phyloP scores from a whole-genome alignment of 2,113 vertebrate species.

The Muntiacus reevesi region DNA sequence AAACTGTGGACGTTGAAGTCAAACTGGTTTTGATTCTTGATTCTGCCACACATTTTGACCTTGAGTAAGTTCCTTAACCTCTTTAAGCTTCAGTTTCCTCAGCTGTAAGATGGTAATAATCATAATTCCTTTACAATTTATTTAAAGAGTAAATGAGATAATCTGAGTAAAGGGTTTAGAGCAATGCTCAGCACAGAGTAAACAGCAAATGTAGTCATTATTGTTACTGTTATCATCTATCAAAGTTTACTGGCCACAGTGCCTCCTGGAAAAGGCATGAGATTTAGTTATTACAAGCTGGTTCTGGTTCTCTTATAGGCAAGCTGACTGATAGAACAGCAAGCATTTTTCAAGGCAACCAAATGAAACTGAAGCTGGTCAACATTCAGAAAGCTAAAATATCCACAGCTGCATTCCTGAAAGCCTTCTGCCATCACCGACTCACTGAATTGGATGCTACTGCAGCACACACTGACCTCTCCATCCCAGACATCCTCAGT shows the following conservation, averaged over 20 bases:
- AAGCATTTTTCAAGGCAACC: slow-evolving; percentile 87
- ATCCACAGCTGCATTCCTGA: slow-evolving; percentile 86
- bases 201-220: background rate
- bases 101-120: background rate
- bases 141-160: background rate
- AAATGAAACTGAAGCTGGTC: slow-evolving; percentile 86
- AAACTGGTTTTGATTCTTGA: background rate
- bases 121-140: background rate
- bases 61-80: background rate
- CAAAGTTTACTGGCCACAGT: background rate
- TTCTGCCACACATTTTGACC: background rate
- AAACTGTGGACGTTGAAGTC: background rate
- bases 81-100: background rate
- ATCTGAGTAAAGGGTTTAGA: background rate
- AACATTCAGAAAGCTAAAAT: slow-evolving; percentile 89
- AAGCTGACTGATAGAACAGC: slow-evolving; percentile 89
- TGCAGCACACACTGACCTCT: slow-evolving; percentile 87
- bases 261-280: background rate
- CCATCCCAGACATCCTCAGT: slow-evolving; percentile 86
- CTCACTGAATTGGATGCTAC: slow-evolving; percentile 88
- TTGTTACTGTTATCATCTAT: background rate
- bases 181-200: background rate
- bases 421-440: slow-evolving; percentile 88
- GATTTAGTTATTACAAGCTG: background rate
- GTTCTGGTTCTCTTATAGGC: slow-evolving; percentile 76